Evolutionary conservation across 2,888 invertebrate species (phyloP).

Genomic region (Drosophila borborema): DNA sequence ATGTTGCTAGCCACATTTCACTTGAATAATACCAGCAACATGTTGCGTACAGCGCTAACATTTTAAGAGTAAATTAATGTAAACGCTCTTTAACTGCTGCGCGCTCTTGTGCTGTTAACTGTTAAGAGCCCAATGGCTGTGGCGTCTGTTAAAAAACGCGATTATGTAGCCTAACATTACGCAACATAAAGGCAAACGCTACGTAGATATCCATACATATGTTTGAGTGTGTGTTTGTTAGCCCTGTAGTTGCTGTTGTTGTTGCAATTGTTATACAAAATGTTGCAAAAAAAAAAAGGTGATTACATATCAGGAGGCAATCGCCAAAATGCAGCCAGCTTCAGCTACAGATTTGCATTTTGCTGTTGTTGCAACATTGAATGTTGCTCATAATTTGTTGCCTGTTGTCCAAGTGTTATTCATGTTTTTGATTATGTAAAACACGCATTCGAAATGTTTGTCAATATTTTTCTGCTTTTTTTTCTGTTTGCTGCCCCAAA

Average conservation of each 20-base stretch:
- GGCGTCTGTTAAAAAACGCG: constrained; percentile 66
- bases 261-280: constrained; percentile 67
- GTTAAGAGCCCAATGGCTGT: constrained; percentile 47
- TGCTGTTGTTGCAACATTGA: constrained; percentile 14
- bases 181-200: constrained; percentile 70
- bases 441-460: constrained; percentile 40
- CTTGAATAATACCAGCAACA: constrained; percentile 10
- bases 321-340: constrained; percentile 20
- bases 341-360: constrained; percentile 54
- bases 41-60: constrained; percentile 30
- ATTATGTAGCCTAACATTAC: constrained; percentile 81
- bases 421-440: constrained; percentile 59
- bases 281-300: constrained; percentile 56
- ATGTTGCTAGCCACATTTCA: constrained; percentile 8
- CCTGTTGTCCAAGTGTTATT: constrained; percentile 25
- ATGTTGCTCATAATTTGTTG: constrained; percentile 7
- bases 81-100: constrained; percentile 3
- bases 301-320: constrained; percentile 59
- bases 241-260: constrained; percentile 40
- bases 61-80: constrained; percentile 26
- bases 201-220: constrained; percentile 44
- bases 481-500: constrained; percentile 39
- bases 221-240: constrained; percentile 21
- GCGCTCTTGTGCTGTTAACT: constrained; percentile 58
- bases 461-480: constrained; percentile 46